phyloP scores from a whole-genome alignment of 1,140 invertebrate species.

The Drosophila nigrodunni region DNA sequence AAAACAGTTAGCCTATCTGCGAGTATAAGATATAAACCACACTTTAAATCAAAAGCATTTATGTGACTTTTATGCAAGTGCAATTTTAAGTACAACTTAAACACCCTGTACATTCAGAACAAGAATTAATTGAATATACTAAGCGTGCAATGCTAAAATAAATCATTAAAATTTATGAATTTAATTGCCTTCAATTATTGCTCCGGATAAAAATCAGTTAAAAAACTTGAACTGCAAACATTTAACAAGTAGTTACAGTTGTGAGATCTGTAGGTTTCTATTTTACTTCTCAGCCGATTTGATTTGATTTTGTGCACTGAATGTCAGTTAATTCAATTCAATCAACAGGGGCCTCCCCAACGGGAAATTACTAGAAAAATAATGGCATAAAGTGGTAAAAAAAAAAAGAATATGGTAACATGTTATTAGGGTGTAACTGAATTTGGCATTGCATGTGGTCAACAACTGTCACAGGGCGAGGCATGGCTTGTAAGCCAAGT shows the following conservation, averaged over 20 bases:
- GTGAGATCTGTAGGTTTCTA: constrained; percentile 15
- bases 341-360: constrained; percentile 74
- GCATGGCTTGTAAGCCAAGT: constrained; percentile 30
- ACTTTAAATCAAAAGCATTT: neutral
- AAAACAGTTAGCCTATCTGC: too few species aligned
- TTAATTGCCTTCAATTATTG: constrained; percentile 79
- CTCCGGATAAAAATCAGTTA: constrained; percentile 64
- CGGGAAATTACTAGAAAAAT: constrained; percentile 70
- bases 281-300: constrained; percentile 7
- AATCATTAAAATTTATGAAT: constrained; percentile 83
- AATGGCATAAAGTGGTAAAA: constrained; percentile 35
- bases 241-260: constrained; percentile 45
- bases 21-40: neutral
- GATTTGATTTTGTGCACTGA: constrained; percentile 37
- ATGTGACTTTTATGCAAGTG: neutral
- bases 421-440: constrained; percentile 67
- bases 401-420: constrained; percentile 46
- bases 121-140: constrained; percentile 64
- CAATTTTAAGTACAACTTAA: neutral
- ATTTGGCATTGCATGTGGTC: constrained; percentile 17
- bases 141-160: constrained; percentile 70
- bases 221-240: constrained; percentile 47
- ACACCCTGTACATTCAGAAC: constrained; percentile 54
- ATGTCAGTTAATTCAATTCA: constrained; percentile 64
- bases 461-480: constrained; percentile 23